These are phyloP conservation scores for Drosophila helvetica DNA, from an alignment of 2,888 invertebrate genomes.

Conservation along the genomic window DNA sequence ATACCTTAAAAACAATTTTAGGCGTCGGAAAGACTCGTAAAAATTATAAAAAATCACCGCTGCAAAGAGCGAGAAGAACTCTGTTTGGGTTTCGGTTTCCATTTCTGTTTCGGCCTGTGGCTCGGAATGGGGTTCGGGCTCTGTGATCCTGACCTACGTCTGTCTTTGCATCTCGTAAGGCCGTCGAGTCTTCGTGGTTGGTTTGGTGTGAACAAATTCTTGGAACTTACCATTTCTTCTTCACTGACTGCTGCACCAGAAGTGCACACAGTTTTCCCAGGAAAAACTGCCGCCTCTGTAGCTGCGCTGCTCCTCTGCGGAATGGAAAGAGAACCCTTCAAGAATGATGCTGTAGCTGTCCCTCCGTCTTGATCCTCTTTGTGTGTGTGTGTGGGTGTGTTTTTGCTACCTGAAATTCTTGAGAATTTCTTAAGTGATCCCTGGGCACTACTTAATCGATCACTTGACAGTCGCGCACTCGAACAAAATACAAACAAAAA, in stretches of 20 bases:
- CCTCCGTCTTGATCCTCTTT: no score
- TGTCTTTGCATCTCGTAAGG: neutral
- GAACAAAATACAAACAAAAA: slow-evolving; percentile 38
- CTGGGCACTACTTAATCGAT: neutral
- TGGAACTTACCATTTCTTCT: slow-evolving; percentile 54
- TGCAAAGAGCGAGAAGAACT: neutral
- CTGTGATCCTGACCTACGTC: slow-evolving; percentile 43
- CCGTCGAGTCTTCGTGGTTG: slow-evolving; percentile 3
- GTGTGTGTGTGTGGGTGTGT: neutral
- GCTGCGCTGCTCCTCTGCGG: neutral
- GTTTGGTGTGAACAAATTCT: slow-evolving; percentile 18
- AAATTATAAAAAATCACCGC: slow-evolving; percentile 18
- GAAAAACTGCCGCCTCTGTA: slow-evolving; percentile 35
- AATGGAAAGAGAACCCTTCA: neutral
- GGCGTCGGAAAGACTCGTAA: neutral
- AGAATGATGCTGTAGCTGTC: neutral
- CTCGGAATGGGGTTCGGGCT: neutral
- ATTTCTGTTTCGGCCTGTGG: neutral
- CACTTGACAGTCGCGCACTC: slow-evolving; percentile 26
- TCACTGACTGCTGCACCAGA: slow-evolving; percentile 37
- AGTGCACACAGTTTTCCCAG: slow-evolving; percentile 52
- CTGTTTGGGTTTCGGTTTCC: neutral
- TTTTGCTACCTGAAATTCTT: slow-evolving; percentile 21
- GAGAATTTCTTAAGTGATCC: slow-evolving; percentile 22
- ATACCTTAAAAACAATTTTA: neutral